phyloP scores from a whole-genome alignment of 2,113 vertebrate species.

The Carlito syrichta region DNA sequence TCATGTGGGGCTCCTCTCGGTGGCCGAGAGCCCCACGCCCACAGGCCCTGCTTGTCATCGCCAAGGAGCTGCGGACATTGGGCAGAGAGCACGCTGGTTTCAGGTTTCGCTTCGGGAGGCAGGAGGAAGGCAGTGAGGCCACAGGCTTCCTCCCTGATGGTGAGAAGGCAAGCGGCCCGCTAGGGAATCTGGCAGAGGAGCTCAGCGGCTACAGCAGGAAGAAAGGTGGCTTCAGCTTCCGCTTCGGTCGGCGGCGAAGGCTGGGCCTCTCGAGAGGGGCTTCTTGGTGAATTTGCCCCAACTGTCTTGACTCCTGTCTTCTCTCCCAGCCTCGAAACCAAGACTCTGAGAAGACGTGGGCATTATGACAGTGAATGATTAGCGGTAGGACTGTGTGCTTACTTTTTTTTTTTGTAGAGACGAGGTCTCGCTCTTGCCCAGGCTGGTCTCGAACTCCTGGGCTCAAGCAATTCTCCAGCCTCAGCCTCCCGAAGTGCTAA shows the following conservation, averaged over 20 bases:
- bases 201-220: conserved; percentile 76
- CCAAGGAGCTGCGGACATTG: conserved; percentile 53
- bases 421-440: too few species aligned
- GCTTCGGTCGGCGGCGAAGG: conserved; percentile 79
- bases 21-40: not conserved
- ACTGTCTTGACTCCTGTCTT: not conserved
- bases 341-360: accelerated
- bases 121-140: accelerated
- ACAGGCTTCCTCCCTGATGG: not conserved
- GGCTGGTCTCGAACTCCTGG: too few species aligned
- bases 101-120: conserved; percentile 44
- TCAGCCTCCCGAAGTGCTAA: too few species aligned
- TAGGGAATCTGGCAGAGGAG: conserved; percentile 77
- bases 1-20: not conserved
- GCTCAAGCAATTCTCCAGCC: too few species aligned
- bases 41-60: conserved; percentile 22
- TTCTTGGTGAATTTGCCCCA: accelerated
- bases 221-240: conserved; percentile 83
- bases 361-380: accelerated
- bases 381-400: not conserved
- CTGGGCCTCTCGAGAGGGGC: accelerated
- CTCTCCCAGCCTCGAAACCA: not conserved
- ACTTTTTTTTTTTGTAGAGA: too few species aligned
- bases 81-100: not conserved
- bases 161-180: not conserved